These are phyloP conservation scores for Drosophila santomea DNA, from an alignment of 1,140 invertebrate genomes.

Conservation along the genomic window DNA sequence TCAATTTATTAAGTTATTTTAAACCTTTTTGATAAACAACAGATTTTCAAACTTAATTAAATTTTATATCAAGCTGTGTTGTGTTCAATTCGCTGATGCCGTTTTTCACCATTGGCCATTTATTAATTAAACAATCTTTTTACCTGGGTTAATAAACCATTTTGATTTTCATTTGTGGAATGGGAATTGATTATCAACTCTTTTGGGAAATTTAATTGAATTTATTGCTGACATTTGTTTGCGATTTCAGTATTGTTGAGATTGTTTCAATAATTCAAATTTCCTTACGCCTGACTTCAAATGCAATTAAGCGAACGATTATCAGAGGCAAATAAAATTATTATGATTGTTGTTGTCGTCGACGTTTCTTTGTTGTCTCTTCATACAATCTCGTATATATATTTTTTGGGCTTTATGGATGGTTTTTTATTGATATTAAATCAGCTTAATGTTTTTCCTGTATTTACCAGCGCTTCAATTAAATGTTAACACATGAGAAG, in stretches of 20 bases:
- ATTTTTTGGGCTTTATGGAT: slow-evolving; percentile 12
- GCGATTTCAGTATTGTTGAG: slow-evolving; percentile 15
- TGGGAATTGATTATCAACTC: slow-evolving; percentile 57
- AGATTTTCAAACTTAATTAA: slow-evolving; percentile 35
- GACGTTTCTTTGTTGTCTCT: no score
- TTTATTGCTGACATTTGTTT: slow-evolving; percentile 61
- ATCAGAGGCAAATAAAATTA: slow-evolving; percentile 20
- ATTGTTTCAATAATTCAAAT: slow-evolving; percentile 56
- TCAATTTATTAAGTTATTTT: slow-evolving; percentile 9
- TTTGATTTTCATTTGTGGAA: slow-evolving; percentile 17
- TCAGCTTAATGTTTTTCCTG: slow-evolving; percentile 39
- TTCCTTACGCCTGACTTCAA: slow-evolving; percentile 65
- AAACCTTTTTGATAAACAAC: slow-evolving; percentile 14
- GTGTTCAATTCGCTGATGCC: not conserved
- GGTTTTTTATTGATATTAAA: slow-evolving; percentile 33
- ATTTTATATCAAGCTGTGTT: slow-evolving; percentile 16
- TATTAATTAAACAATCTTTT: slow-evolving; percentile 50
- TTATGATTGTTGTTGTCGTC: slow-evolving; percentile 1
- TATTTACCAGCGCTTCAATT: slow-evolving; percentile 42
- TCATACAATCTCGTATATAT: not conserved
- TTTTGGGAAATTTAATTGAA: slow-evolving; percentile 66
- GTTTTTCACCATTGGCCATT: not conserved
- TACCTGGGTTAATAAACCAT: slow-evolving; percentile 26
- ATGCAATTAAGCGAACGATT: slow-evolving; percentile 64
- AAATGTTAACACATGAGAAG: slow-evolving; percentile 41